Conservation (phyloP, 1,140 invertebrate genomes). For the Eumeta japonica region DNA sequence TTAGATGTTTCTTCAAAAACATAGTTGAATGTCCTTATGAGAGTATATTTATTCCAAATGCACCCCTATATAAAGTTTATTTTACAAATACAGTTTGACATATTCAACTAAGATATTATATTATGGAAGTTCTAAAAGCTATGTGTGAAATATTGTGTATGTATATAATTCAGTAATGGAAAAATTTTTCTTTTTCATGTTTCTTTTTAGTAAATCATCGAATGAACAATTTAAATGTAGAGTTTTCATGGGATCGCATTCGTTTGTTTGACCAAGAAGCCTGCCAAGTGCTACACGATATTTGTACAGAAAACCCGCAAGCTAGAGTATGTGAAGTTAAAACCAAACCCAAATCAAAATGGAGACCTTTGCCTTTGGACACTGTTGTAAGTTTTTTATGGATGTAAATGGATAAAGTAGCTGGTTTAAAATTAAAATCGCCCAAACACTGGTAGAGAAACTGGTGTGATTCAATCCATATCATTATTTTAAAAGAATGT, state of each 20-base stretch:
- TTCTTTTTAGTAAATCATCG: conserved; percentile 67
- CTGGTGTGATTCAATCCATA: too few relatives aligned
- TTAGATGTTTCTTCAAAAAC: too few relatives aligned
- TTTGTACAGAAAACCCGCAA: conserved; percentile 72
- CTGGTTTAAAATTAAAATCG: neutral
- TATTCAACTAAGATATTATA: too few relatives aligned
- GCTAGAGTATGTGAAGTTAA: conserved; percentile 82
- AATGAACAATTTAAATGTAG: conserved; percentile 70
- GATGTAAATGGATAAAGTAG: neutral
- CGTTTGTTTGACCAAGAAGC: conserved; percentile 86
- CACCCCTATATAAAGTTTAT: too few relatives aligned
- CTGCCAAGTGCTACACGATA: conserved; percentile 77
- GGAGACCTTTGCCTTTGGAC: conserved; percentile 92
- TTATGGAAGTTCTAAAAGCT: too few relatives aligned
- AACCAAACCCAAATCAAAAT: conserved; percentile 92
- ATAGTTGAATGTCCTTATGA: too few relatives aligned
- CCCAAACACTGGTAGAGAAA: neutral
- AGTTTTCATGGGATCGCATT: conserved; percentile 88
- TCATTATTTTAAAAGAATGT: too few relatives aligned
- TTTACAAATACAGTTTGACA: too few relatives aligned
- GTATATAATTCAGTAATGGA: too few relatives aligned
- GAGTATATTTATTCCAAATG: too few relatives aligned
- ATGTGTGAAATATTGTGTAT: too few relatives aligned
- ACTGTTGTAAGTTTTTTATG: conserved; percentile 77
- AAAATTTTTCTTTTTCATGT: too few relatives aligned